Evolutionary conservation across 2,797 vertebrate species (phyloP), one percentile per base, ranked within the genome.

Genomic region (Bradypus variegatus): DNA sequence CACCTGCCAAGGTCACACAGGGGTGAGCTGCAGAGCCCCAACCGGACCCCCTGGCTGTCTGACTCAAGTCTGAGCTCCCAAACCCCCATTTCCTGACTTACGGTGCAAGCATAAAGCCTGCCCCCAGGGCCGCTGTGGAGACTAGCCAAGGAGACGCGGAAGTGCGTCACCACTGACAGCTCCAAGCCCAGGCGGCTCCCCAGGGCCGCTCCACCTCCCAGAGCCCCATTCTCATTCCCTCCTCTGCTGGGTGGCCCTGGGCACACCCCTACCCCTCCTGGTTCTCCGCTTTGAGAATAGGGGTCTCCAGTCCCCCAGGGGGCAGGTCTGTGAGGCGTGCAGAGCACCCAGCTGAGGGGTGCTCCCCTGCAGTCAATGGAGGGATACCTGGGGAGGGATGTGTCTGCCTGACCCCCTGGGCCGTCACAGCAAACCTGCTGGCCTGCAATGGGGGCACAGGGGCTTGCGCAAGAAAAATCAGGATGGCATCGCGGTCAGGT

Each of bases 351-450:
- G 38, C 23, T 8, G n/a, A 53, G 6, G 12, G 25, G 41, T 10
- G 10, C 62, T 48, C 11, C 1, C 0, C 0, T 18, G 5, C 9
- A 38, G 14, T 18, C 48, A 0, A 18, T 14, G 41, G 31, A 55
- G 48, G 69, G 21, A 50, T 14, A 50, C 5, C 58, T 16, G 14
- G 18, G 33, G 4, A 3, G 31, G 36, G 62, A 16, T 16, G 19
- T 5, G 31, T 8, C 73, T 14, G 31, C 33, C 77, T 13, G 18
- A 13, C 53, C n/a, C 50, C 50, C 50, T 14, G 50, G 50, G 50
- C 11, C 15, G 53, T 55, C 53, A 55, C 15, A 55, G 53, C 50
- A 13, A 50, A 8, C 50, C 50, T 50, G 41, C 41, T 45, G 15
- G 50, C 11, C 50, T 53, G 50, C 50, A 11, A 53, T 15, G 50